Conservation (phyloP, 2,113 vertebrate genomes). For the Climacteris rufus region DNA sequence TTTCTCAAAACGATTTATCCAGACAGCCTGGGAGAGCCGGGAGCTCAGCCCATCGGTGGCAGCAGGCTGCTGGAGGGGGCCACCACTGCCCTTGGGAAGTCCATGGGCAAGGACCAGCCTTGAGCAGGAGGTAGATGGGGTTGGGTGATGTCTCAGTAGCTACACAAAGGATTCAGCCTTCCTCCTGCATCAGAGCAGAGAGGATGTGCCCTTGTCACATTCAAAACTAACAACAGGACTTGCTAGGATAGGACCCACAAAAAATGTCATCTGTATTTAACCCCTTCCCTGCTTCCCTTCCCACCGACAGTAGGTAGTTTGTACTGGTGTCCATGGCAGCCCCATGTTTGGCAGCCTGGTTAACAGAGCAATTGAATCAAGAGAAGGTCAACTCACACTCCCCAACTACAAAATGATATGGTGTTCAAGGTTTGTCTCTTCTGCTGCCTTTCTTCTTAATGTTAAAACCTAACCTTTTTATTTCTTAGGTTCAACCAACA, state of each 20-base stretch:
- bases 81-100: background rate
- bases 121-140: background rate
- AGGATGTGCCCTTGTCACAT: background rate
- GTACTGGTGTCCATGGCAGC: background rate
- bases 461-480: background rate
- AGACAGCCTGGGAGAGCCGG: background rate
- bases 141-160: background rate
- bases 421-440: background rate
- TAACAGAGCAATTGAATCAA: background rate
- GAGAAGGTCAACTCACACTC: accelerated
- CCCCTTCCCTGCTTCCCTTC: background rate
- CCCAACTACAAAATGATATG: background rate
- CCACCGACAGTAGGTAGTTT: background rate
- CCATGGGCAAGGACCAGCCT: background rate
- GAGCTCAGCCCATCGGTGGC: background rate
- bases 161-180: background rate
- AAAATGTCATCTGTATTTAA: background rate
- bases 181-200: background rate
- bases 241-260: background rate
- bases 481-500: background rate
- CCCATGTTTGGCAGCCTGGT: background rate
- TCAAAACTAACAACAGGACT: background rate
- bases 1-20: background rate
- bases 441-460: background rate
- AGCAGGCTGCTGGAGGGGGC: background rate